Base-by-base conservation (phyloP, 2,888 invertebrate genomes). In the Patella caerulea region DNA sequence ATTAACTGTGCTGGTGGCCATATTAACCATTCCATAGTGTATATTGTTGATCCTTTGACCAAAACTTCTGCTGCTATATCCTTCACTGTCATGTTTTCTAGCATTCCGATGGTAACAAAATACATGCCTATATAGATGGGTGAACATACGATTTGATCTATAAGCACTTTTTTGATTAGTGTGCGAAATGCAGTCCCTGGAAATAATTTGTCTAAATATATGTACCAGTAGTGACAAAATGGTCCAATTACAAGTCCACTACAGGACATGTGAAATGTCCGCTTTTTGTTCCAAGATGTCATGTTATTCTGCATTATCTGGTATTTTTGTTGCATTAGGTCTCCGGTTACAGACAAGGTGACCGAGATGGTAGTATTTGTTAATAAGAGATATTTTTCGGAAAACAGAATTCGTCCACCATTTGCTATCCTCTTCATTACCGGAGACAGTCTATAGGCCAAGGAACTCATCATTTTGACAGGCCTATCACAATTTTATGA, bases 1-100 rank as follows among this genome's bases (percentile, higher is more conserved):
- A 98, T 93, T 70, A 96, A 93, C 91, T 98, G 98, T 1, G 97
- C 97, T 9, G 96, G 96, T 0, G 98, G 97, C 97, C 98, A 98
- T 52, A 98, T 94, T 9, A 96, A 90, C 96, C 97, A 97, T 91
- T 98, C 98, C 9, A 96, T 97, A 73, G 94, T 93, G 89, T 97
- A 97, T 15, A 98, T 92, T 83, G 93, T 94, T 93, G 94, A 94
- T 29, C 95, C 96, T 91, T 97, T 97, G 53, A 82, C 82, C 17
- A 74, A 71, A 11, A 84, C 72, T 72, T 87, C 86, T 65, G 77
- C 73, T 76, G 83, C 85, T 12, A 85, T 76, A 15, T 84, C 81
- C 24, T 65, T 71, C 55, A 71, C 55, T 1, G 77, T 56, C 24
- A 70, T 76, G 29, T 74, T 74, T 77, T 97, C 96, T 83, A 97